Evolutionary conservation across 2,888 invertebrate species (phyloP).

Genomic region (Idaea aversata): DNA sequence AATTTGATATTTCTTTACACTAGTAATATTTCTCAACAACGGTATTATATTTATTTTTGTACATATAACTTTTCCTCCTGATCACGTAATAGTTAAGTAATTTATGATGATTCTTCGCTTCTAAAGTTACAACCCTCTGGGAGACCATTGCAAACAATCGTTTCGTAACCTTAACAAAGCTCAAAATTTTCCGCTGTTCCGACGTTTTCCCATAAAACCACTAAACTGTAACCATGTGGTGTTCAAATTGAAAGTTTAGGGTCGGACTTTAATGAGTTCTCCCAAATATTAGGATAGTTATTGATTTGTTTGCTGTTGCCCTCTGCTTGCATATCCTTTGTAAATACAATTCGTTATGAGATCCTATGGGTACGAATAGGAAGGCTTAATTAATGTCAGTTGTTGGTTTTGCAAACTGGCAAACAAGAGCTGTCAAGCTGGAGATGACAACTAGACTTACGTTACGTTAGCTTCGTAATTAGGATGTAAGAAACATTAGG

Average conservation of each 20-base stretch:
- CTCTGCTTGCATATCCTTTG: not conserved
- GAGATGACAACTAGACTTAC: not conserved
- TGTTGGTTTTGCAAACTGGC: not conserved
- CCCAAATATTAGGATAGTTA: conserved; percentile 1
- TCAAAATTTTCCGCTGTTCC: not conserved
- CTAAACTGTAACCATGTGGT: not conserved
- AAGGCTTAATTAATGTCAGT: not conserved
- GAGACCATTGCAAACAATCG: not conserved
- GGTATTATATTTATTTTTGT: not conserved
- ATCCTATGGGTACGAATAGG: not conserved
- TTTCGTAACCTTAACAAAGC: not conserved
- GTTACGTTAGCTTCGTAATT: not conserved
- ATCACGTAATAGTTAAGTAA: not conserved
- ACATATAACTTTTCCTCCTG: not conserved
- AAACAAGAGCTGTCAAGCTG: not conserved
- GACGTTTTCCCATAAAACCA: not conserved
- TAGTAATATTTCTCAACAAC: too few species aligned
- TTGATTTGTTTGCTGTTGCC: not conserved
- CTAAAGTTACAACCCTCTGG: not conserved
- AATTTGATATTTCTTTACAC: too few species aligned
- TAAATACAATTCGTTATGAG: not conserved
- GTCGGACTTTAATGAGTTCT: not conserved
- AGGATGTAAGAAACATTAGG: too few species aligned
- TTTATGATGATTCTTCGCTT: not conserved
- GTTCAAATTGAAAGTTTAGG: conserved; percentile 1